These are phyloP conservation scores for Ptychodera flava DNA, from an alignment of 35 echinoderm and acorn worm genomes.

Conservation along the genomic window DNA sequence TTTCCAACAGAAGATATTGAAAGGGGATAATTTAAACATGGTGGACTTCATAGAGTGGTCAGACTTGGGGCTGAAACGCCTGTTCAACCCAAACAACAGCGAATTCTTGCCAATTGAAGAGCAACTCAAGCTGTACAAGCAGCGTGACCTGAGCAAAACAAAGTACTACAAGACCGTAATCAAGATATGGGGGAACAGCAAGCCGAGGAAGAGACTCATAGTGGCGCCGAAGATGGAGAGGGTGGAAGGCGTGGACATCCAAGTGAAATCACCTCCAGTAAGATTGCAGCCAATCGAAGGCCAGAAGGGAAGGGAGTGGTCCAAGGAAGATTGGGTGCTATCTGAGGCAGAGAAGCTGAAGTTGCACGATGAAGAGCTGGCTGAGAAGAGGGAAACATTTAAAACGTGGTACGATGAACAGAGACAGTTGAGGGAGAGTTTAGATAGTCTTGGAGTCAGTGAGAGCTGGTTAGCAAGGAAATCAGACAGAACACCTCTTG, in stretches of 20 bases:
- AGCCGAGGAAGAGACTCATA: constrained; percentile 26
- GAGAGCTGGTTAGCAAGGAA: constrained; percentile 74
- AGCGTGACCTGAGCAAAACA: constrained; percentile 46
- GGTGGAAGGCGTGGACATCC: background rate
- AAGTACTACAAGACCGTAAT: constrained; percentile 47
- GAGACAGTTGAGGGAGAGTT: constrained; percentile 50
- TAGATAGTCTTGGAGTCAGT: constrained; percentile 66
- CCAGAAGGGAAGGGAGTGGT: background rate
- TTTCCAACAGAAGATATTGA: too few species aligned
- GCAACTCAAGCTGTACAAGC: constrained; percentile 65
- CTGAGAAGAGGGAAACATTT: constrained; percentile 42
- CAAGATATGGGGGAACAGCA: constrained; percentile 48
- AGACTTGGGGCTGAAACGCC: constrained; percentile 54
- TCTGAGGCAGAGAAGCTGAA: constrained; percentile 50
- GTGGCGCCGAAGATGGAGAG: constrained; percentile 17
- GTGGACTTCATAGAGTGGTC: constrained; percentile 36
- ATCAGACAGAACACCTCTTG: constrained; percentile 58
- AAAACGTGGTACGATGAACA: constrained; percentile 63
- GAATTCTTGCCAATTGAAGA: constrained; percentile 73
- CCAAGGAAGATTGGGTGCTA: constrained; percentile 26
- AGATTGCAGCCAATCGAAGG: background rate
- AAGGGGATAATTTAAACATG: too few species aligned
- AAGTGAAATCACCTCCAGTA: background rate
- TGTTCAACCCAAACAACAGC: constrained; percentile 52
- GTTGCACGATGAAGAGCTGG: constrained; percentile 44